Percentiles rank a stretch among this genome's conserved stretches.
These are phyloP conservation scores for Cherax destructor DNA, from an alignment of 1,140 invertebrate species.

Conservation along the genomic window DNA sequence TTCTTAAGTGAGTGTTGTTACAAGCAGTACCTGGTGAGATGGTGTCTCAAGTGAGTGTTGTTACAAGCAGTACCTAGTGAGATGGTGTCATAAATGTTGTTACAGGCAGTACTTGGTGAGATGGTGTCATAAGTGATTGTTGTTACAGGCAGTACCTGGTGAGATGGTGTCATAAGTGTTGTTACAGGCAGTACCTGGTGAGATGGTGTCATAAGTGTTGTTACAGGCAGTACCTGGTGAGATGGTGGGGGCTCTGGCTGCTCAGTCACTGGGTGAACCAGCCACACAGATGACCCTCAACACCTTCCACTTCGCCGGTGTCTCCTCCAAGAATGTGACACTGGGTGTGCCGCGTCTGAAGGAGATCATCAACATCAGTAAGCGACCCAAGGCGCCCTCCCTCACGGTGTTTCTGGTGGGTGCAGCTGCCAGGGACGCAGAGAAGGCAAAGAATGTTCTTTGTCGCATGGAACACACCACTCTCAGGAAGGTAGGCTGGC, in stretches of 20 bases:
- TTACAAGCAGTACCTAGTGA: too few species aligned
- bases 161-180: too few species aligned
- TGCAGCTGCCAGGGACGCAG: constrained; percentile 95
- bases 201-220: neutral
- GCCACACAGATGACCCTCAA: constrained; percentile 99
- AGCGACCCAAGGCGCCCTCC: constrained; percentile 98
- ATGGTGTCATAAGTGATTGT: too few species aligned
- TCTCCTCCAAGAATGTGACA: constrained; percentile 99
- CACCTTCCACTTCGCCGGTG: constrained; percentile 99
- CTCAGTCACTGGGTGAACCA: constrained; percentile 98
- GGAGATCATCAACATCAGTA: constrained; percentile 99
- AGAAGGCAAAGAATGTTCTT: constrained; percentile 99
- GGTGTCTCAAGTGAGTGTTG: too few species aligned
- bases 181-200: neutral
- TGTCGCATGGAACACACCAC: constrained; percentile 92
- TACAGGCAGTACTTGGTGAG: too few species aligned
- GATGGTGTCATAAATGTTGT: too few species aligned
- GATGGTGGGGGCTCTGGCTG: constrained; percentile 99
- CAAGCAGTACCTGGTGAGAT: too few species aligned
- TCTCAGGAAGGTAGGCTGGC: neutral
- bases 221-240: constrained; percentile 89
- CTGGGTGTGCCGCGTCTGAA: constrained; percentile 92
- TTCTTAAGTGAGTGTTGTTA: too few species aligned
- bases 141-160: too few species aligned
- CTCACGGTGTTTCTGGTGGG: constrained; percentile 98